Evolutionary conservation across 2,113 vertebrate species (phyloP), one percentile per base, ranked within the genome.

Genomic region (Myotis lucifugus): DNA sequence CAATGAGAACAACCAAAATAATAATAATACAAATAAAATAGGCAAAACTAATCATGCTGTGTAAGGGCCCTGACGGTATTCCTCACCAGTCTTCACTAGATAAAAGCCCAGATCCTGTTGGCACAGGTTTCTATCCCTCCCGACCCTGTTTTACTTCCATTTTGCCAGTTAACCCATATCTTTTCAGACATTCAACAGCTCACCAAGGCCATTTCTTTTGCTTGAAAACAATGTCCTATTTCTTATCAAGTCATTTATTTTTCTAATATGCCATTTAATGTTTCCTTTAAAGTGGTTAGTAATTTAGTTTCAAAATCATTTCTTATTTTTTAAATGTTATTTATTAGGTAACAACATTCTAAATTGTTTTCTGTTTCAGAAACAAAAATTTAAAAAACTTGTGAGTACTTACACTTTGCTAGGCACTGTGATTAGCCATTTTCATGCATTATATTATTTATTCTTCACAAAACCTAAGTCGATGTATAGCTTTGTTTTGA

Each of bases 41-140:
- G 48, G 5, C 17, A 4, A 50, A 29, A 32, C 5, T 21, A 4
- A 21, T 21, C 6, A 1, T 21, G 25, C 8, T 25, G 3, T 13
- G n/a, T 8, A 32, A n/a, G 15, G 23, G 1, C 6, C 29, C 18
- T 9, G 15, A 52, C 25, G 4, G 12, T 67, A 1, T 50, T 15
- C 12, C 14, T 81, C 34, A 64, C 21, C 27, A 0, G 11, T 34
- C n/a, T 27, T 82, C 18, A 15, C 15, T 5, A 50, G 6, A 27
- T 42, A 17, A 81, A 34, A 27, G 50, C 23, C 8, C 23, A 77
- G 14, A 18, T 19, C 0, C 1, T 6, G 3, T 7, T 17, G 19
- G 29, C 2, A 2, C 7, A 21, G 40, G 5, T 1, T 81, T 46
- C 34, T n/a, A 2, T 14, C 27, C n/a, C 17, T n/a, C 32, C 0